Evolutionary conservation across 2,888 invertebrate species (phyloP), one percentile per base, ranked within the genome.

Genomic region (Ecliptopera silaceata): DNA sequence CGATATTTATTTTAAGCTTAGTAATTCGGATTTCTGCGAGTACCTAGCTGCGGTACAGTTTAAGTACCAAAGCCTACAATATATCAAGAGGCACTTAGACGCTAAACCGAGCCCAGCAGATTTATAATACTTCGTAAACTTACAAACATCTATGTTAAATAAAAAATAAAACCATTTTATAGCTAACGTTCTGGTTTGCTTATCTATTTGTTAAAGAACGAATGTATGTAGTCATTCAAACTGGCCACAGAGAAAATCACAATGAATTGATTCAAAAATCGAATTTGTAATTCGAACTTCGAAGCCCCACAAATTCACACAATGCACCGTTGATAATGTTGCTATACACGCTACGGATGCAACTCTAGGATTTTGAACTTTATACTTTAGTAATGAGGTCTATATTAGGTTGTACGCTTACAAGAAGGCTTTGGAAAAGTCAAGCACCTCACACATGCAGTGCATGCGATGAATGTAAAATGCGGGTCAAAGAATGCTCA

Each of bases 221-320:
- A n/a, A n/a, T n/a, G n/a, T n/a, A n/a, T n/a, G n/a, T n/a, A n/a
- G n/a, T n/a, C n/a, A 26, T 26, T 26, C 5, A 26, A 26, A 4
- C 26, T 26, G 26, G 26, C 26, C 6, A 6, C 22, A 12, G 13
- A 42, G 8, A 42, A 42, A 42, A 12, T 36, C 1, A 47, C 17
- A 48, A 43, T 22, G 17, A 17, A 43, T 49, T 34, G 15, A 43
- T 49, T 50, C 26, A 34, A 50, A 50, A 51, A 51, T 51, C 43
- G 42, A 43, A 50, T 34, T 34, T 26, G 43, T 44, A 51, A 51
- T 22, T 41, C 15, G 42, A 42, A 41, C 49, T 36, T 15, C 36
- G 51, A 51, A 44, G 36, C 51, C 51, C 10, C 8, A 43, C 51
- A 44, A 51, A 34, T 50, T 42, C 50, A 50, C 34, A 42, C 50